A percentile compares a stretch with the other conserved stretches of the same genome.
phyloP scores from a whole-genome alignment of 2,888 invertebrate species.

The Heteromyza rotundicornis region DNA sequence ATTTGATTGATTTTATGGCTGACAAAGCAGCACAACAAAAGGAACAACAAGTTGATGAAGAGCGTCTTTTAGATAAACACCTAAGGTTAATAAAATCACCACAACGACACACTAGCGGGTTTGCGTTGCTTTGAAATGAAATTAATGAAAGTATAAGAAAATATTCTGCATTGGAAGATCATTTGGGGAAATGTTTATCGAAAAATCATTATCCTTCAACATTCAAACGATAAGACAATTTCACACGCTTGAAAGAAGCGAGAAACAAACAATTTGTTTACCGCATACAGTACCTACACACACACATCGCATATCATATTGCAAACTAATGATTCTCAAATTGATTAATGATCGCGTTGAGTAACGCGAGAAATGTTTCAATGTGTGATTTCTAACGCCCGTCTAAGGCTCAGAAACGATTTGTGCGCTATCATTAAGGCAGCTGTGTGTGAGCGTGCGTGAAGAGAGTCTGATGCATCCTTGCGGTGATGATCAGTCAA shows the following conservation, averaged over 20 bases:
- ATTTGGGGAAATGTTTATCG: not conserved
- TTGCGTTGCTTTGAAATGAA: no score
- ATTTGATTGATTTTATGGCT: conserved; percentile 54
- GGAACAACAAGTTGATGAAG: not conserved
- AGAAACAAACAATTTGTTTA: not conserved
- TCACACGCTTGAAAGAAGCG: not conserved
- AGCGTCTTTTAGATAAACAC: not conserved
- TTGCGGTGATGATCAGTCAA: conserved; percentile 50
- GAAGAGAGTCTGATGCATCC: conserved; percentile 40
- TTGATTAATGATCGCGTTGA: conserved; percentile 4
- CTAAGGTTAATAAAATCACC: not conserved
- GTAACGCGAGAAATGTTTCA: not conserved
- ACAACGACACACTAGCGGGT: not conserved
- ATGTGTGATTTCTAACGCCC: conserved; percentile 48
- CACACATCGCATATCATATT: not conserved
- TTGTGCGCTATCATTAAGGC: conserved; percentile 47
- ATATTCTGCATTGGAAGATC: not conserved
- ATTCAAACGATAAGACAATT: no score
- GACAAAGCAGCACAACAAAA: conserved; percentile 7
- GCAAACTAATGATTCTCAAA: not conserved
- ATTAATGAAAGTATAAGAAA: not conserved
- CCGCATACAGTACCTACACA: not conserved
- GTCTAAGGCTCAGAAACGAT: not conserved
- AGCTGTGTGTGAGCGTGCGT: conserved; percentile 37
- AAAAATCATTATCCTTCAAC: conserved; percentile 1